Base-by-base conservation (phyloP, 1,140 invertebrate genomes). In the Phymastichus coffea region DNA sequence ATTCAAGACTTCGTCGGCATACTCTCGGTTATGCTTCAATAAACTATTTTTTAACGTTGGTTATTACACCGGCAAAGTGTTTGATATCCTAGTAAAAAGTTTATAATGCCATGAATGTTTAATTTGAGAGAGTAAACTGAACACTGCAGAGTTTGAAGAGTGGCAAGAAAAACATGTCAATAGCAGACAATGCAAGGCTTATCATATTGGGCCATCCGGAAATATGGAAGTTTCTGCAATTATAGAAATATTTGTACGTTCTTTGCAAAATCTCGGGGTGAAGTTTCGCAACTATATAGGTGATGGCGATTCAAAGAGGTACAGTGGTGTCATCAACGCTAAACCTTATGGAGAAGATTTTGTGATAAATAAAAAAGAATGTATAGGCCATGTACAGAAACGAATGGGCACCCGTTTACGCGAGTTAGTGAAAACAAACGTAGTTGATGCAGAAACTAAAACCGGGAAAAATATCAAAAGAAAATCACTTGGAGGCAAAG, bases 381-480 rank as follows among this genome's bases (percentile, higher is more conserved):
- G 41, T 25, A 15, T 56, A 1, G 41, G 41, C 2, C 54, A 56
- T 14, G 54, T 56, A n/a, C 15, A 20, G 17, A 56, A 56, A 46
- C 44, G 54, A 56, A 46, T 56, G 41, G 54, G 54, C 9, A 46
- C 37, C 9, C 54, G 54, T 15, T 19, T 55, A 19, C 44, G 44
- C 6, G 25, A 47, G 4, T 6, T 47, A 4, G 20, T 22, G 9
- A 47, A 47, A 47, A 47, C 6, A 7, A 33, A 6, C 6, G 28
- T 33, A 33, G 12, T 33, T 33, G 28, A 33, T 33, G 6, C 28
- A 6, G 12, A 33, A 33, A 33, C 28, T 33, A 7, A 6, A 6
- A 33, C 28, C 28, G 28, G 28, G 12, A 33, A 33, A 33, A 33
- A 7, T 7, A 33, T 33, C 12, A 33, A 33, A 33, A 33, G 12